Conservation (phyloP, 1,140 invertebrate species). For the Wiebesia pumilae region DNA sequence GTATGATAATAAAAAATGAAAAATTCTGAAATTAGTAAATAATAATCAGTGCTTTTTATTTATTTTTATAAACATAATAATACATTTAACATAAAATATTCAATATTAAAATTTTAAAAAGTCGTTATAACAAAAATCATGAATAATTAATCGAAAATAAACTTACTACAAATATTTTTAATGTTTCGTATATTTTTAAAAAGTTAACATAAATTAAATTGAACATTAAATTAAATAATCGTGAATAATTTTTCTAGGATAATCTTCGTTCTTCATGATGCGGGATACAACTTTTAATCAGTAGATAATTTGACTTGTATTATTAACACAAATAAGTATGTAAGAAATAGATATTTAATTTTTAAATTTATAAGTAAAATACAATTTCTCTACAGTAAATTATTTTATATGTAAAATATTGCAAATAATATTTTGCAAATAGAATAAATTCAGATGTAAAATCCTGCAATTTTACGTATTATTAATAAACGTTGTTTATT, state of each 20-base stretch:
- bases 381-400: too few species aligned
- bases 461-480: too few species aligned
- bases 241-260: not conserved
- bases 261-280: slow-evolving; percentile 10
- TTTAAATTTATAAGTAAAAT: too few species aligned
- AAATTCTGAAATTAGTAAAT: not conserved
- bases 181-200: not conserved
- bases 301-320: slow-evolving; percentile 2
- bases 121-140: not conserved
- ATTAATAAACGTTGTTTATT: too few species aligned
- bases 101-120: not conserved
- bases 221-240: too few species aligned
- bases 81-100: not conserved
- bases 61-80: slow-evolving; percentile 1
- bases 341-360: too few species aligned
- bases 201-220: not conserved
- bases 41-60: not conserved
- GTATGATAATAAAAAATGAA: not conserved
- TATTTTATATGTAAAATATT: too few species aligned
- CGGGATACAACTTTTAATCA: slow-evolving; percentile 5
- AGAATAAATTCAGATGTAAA: too few species aligned
- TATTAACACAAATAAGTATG: not conserved
- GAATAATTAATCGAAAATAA: too few species aligned
- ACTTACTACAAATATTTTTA: too few species aligned
- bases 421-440: too few species aligned